phyloP scores from a whole-genome alignment of 2,113 vertebrate species.

The Peromyscus californicus region DNA sequence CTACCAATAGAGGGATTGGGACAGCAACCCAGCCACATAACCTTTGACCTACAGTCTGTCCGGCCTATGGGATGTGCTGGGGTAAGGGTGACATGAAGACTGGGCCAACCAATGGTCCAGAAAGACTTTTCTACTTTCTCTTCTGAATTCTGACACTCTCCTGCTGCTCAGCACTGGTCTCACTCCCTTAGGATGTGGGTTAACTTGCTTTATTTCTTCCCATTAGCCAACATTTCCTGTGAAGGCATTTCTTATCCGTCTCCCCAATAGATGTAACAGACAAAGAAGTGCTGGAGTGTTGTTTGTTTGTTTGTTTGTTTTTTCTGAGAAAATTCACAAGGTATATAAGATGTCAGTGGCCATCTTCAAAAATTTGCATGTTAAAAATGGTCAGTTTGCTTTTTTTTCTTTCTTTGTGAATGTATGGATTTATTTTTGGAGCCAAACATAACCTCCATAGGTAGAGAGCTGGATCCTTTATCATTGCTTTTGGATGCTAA shows the following conservation, averaged over 20 bases:
- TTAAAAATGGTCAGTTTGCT: slow-evolving; percentile 7
- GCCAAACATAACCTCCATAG: slow-evolving; percentile 40
- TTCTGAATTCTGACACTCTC: neutral
- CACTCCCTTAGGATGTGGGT: neutral
- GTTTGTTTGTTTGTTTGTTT: neutral
- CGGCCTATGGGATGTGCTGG: neutral
- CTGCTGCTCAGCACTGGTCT: neutral
- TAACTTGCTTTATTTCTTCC: slow-evolving; percentile 30
- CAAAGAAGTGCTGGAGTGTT: neutral
- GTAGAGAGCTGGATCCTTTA: slow-evolving; percentile 64
- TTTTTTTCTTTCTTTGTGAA: slow-evolving; percentile 56
- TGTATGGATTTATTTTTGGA: slow-evolving; percentile 73
- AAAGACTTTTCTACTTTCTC: neutral
- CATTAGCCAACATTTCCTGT: neutral
- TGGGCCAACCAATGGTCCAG: neutral
- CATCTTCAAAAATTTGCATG: slow-evolving; percentile 4
- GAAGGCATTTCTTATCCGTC: neutral
- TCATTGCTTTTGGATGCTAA: slow-evolving; percentile 65
- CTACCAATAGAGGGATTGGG: neutral
- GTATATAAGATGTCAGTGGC: neutral
- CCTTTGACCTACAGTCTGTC: neutral
- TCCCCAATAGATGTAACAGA: neutral
- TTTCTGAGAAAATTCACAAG: neutral
- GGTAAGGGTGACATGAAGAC: neutral
- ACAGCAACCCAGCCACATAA: neutral